Evolutionary conservation across 2,797 vertebrate species (phyloP), one percentile per base, ranked within the genome.

Genomic region (Petrocephalus schoutedeni): DNA sequence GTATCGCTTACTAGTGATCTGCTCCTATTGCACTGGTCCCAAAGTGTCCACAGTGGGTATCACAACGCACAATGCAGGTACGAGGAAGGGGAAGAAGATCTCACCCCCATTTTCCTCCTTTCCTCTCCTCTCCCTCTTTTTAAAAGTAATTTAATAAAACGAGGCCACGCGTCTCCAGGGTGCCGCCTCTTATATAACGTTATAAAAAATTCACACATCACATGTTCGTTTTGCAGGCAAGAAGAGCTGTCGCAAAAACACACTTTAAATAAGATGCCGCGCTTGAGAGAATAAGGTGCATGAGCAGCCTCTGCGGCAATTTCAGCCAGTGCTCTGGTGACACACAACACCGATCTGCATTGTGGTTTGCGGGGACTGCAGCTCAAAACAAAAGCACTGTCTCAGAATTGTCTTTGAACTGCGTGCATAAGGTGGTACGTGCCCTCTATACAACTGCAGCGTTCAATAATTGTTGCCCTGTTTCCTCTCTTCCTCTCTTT

Each of bases 141-240:
- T 95, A 93, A 93, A 95, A 92, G 90, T 91, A 92, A 90, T 87
- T 80, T 87, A 88, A 89, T 87, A 92, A 93, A 95, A 95, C 89
- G 92, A 95, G 95, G 95, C 94, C 94, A 94, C 80, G 88, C 93
- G 93, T 95, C 95, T 95, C 95, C 92, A 85, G 94, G 95, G 94
- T 93, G 92, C 90, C 56, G 71, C 83, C 92, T 94, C 93, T 95
- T 96, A 96, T 94, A 94, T 95, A 96, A 96, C 93, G 90, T 91
- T 90, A 95, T 95, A 92, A 96, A 95, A 95, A 94, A 96, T 95
- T 94, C 93, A 95, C 93, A 93, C 91, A 93, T 94, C 92, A 93
- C 93, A 94, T 94, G 94, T 94, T 93, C 92, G 93, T 95, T 93
- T 93, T 93, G 92, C 91, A 86, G 91, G 89, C 61, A 89, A n/a